Evolutionary conservation across 2,888 invertebrate species (phyloP).

Genomic region (Augochlorella aurata): DNA sequence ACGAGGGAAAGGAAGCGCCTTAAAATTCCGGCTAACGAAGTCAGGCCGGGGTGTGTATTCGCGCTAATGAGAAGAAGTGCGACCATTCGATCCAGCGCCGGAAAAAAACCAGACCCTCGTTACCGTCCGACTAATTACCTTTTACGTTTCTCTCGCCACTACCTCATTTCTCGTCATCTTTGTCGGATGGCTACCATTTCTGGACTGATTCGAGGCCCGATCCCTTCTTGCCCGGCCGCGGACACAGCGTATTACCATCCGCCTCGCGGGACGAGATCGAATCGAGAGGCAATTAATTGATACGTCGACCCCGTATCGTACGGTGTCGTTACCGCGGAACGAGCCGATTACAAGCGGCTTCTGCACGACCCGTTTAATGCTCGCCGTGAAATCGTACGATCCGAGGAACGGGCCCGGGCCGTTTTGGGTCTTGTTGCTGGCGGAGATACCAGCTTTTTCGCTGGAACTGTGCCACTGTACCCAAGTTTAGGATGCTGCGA

Average conservation of each 20-base stretch:
- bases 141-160: conserved; percentile 53
- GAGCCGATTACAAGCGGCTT: not conserved
- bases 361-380: conserved; percentile 3
- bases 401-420: conserved; percentile 10
- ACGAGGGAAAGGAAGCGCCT: conserved; percentile 44
- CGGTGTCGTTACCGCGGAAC: conserved; percentile 12
- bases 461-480: not conserved
- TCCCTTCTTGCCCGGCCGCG: not conserved
- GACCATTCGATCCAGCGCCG: conserved; percentile 19
- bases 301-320: conserved; percentile 7
- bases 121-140: conserved; percentile 65
- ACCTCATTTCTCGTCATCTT: conserved; percentile 41
- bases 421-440: not conserved
- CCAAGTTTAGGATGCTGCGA: not conserved
- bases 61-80: conserved; percentile 59
- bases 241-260: not conserved
- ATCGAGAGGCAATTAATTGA: conserved; percentile 45
- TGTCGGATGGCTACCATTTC: conserved; percentile 19
- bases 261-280: conserved; percentile 28
- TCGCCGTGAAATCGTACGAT: conserved; percentile 1
- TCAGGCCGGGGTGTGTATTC: conserved; percentile 14
- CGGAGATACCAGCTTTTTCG: not conserved
- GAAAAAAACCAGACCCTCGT: conserved; percentile 59
- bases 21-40: conserved; percentile 54
- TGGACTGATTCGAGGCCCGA: conserved; percentile 7